Conservation (phyloP, 1,140 invertebrate genomes). For the Drosophila biarmipes region DNA sequence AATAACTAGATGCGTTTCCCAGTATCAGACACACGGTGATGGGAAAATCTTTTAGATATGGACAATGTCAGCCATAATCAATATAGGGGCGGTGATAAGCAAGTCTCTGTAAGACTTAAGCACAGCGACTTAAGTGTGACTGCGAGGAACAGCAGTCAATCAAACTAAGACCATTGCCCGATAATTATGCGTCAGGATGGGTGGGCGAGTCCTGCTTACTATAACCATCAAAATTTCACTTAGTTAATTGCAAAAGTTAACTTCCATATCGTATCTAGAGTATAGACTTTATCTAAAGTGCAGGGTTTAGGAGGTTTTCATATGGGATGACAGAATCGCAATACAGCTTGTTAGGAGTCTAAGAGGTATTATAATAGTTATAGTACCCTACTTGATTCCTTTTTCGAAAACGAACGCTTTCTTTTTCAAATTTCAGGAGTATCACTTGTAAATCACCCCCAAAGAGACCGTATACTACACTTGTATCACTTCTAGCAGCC, state of each 20-base stretch:
- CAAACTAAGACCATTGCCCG: conserved; percentile 30
- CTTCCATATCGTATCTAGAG: neutral
- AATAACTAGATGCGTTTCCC: conserved; percentile 33
- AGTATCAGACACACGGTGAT: conserved; percentile 42
- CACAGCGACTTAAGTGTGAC: conserved; percentile 50
- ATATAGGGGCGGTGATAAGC: conserved; percentile 55
- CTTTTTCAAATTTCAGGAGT: too few relatives aligned
- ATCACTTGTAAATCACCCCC: neutral
- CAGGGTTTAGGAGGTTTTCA: neutral
- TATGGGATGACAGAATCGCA: neutral
- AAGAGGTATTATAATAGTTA: neutral
- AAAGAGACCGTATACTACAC: neutral
- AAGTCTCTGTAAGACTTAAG: conserved; percentile 55
- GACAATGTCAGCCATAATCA: conserved; percentile 39
- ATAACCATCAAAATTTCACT: neutral
- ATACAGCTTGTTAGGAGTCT: neutral
- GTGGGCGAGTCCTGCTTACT: conserved; percentile 6
- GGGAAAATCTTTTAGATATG: conserved; percentile 54
- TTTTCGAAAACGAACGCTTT: too few relatives aligned
- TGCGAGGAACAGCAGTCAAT: conserved; percentile 60
- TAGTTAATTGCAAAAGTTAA: neutral
- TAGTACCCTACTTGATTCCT: too few relatives aligned
- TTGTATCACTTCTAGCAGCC: neutral
- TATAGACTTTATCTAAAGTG: neutral
- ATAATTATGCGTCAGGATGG: conserved; percentile 18